Evolutionary conservation across 1,140 invertebrate species (phyloP).

Genomic region (Drosophila pandora): DNA sequence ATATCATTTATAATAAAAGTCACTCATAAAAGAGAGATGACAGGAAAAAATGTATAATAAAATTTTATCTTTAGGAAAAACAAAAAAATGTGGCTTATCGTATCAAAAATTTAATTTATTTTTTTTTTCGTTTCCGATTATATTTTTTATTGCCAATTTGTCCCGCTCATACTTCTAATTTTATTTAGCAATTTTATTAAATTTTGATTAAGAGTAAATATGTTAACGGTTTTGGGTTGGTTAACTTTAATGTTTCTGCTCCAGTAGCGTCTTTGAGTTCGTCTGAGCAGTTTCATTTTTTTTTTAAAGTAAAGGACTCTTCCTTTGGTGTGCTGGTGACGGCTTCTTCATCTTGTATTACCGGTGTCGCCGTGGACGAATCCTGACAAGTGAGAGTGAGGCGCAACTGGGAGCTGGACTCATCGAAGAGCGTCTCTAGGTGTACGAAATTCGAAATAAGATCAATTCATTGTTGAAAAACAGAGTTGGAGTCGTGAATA

Average conservation of each 20-base stretch:
- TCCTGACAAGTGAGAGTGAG: slow-evolving; percentile 58
- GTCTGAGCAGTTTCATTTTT: slow-evolving; percentile 45
- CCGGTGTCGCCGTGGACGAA: slow-evolving; percentile 28
- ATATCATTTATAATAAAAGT: too few species aligned
- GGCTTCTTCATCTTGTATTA: slow-evolving; percentile 44
- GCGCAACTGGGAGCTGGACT: slow-evolving; percentile 55
- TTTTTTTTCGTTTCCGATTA: not conserved
- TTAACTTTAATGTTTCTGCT: slow-evolving; percentile 24
- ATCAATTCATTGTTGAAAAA: not conserved
- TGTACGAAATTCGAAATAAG: slow-evolving; percentile 18
- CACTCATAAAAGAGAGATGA: too few species aligned
- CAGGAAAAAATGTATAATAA: too few species aligned
- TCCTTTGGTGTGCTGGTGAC: slow-evolving; percentile 14
- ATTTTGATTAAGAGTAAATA: slow-evolving; percentile 73
- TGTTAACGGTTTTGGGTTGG: slow-evolving; percentile 48
- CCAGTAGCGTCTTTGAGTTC: not conserved
- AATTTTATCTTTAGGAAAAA: not conserved
- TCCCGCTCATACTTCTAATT: slow-evolving; percentile 60
- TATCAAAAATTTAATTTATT: not conserved
- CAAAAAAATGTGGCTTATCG: not conserved
- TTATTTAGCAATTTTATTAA: slow-evolving; percentile 39
- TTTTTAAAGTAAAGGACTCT: slow-evolving; percentile 37
- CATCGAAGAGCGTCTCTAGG: slow-evolving; percentile 75
- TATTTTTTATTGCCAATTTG: slow-evolving; percentile 22
- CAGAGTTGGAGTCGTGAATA: slow-evolving; percentile 30